phyloP scores from a whole-genome alignment of 2,113 vertebrate genomes.

The Brienomyrus longianalis region DNA sequence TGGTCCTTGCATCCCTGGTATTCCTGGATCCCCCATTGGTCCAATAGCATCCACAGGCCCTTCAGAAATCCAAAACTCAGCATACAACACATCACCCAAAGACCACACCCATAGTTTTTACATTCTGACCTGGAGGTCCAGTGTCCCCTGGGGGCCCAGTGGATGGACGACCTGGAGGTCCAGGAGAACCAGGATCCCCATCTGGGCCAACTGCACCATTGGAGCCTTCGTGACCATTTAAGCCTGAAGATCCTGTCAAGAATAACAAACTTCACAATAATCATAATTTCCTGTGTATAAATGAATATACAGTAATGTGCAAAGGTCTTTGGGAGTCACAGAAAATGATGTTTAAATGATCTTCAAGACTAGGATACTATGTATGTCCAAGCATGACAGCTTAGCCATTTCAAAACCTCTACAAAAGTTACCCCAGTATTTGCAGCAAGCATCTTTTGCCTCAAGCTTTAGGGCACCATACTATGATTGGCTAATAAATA shows the following conservation, averaged over 20 bases:
- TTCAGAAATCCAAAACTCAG: conserved; percentile 17
- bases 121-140: conserved; percentile 37
- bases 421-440: not conserved
- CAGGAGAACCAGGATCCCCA: conserved; percentile 33
- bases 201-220: not conserved
- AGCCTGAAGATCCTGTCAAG: conserved; percentile 36
- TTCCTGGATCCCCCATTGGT: conserved; percentile 40
- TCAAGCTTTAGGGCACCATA: not conserved
- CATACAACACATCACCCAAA: not conserved
- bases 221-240: conserved; percentile 22
- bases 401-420: not conserved
- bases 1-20: conserved; percentile 36
- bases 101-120: not conserved
- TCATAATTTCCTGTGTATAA: not conserved
- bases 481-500: not conserved
- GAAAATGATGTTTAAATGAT: not conserved
- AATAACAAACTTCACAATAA: not conserved
- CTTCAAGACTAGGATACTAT: not conserved
- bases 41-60: conserved; percentile 39
- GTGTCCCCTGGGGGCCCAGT: conserved; percentile 28
- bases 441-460: not conserved
- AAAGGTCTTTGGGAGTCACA: not conserved
- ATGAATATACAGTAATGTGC: not conserved
- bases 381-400: not conserved
- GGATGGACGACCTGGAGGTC: conserved; percentile 12